Evolutionary conservation across 2,113 vertebrate species (phyloP).

Genomic region (Romanogobio albipinnatus): DNA sequence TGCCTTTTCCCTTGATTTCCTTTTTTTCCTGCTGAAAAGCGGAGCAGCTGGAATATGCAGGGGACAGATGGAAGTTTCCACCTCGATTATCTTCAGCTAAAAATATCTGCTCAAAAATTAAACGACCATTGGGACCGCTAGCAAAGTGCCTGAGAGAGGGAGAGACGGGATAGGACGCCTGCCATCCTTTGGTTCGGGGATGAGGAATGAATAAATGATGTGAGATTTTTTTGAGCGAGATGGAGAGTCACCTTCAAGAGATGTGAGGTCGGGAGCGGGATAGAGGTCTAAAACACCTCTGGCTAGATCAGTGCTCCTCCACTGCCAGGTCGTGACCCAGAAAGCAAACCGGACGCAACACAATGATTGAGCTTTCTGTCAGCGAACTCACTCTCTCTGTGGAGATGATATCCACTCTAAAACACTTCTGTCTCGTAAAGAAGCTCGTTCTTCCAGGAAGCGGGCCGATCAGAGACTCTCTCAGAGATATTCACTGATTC

Average conservation of each 20-base stretch:
- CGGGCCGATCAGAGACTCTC: constrained; percentile 4
- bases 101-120: constrained; percentile 82
- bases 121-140: constrained; percentile 75
- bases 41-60: constrained; percentile 81
- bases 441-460: constrained; percentile 11
- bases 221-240: constrained; percentile 66
- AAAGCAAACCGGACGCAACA: neutral
- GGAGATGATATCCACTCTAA: neutral
- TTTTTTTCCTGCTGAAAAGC: constrained; percentile 68
- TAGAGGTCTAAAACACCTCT: neutral
- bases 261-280: neutral
- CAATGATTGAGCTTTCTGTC: constrained; percentile 7
- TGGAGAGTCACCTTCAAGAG: constrained; percentile 31
- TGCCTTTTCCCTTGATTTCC: constrained; percentile 37
- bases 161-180: constrained; percentile 46
- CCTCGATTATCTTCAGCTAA: constrained; percentile 82
- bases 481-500: too few species aligned
- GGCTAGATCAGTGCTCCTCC: neutral
- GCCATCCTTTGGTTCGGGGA: constrained; percentile 59
- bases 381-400: constrained; percentile 12
- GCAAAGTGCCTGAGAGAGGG: constrained; percentile 66
- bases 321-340: neutral
- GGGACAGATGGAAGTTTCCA: constrained; percentile 85
- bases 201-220: constrained; percentile 74
- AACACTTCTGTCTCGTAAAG: constrained; percentile 2